phyloP scores from a whole-genome alignment of 2,888 invertebrate species.

The Acleris laterana region DNA sequence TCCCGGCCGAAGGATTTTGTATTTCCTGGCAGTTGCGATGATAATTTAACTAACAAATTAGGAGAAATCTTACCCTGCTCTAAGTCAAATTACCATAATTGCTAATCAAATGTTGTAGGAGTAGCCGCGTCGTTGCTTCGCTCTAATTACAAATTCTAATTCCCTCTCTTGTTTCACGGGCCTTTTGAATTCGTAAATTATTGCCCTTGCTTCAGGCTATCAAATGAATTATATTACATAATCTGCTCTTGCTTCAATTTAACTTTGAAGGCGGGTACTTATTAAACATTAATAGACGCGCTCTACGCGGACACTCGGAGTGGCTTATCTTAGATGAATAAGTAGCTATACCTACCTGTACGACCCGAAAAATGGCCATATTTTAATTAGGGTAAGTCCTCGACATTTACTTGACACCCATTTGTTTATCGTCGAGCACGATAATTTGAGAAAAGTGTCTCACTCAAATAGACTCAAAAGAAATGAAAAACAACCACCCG shows the following conservation, averaged over 20 bases:
- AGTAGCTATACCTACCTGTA: not conserved
- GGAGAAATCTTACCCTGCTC: conserved; percentile 81
- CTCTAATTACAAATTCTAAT: conserved; percentile 84
- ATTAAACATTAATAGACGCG: conserved; percentile 24
- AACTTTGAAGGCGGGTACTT: conserved; percentile 32
- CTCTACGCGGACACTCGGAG: conserved; percentile 18
- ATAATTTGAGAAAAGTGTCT: conserved; percentile 25
- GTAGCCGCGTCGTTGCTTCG: conserved; percentile 70
- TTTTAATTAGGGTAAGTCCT: conserved; percentile 23
- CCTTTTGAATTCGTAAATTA: conserved; percentile 83
- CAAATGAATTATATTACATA: conserved; percentile 59
- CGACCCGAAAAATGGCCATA: conserved; percentile 1
- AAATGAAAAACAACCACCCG: conserved; percentile 54
- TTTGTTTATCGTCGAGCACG: conserved; percentile 28
- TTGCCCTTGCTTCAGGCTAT: conserved; percentile 68
- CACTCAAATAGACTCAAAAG: conserved; percentile 49
- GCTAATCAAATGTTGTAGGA: conserved; percentile 83
- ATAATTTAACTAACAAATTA: conserved; percentile 83
- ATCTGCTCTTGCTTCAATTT: conserved; percentile 33
- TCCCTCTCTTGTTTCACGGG: conserved; percentile 80
- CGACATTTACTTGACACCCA: conserved; percentile 20
- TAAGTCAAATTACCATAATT: conserved; percentile 83
- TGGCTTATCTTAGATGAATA: not conserved
- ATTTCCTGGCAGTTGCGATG: conserved; percentile 64
- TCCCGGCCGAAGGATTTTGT: conserved; percentile 44